Percentiles rank a stretch among this genome's conserved stretches.
Conservation (phyloP, 92 coral and sea anemone species). For the Actinostola sp. region DNA sequence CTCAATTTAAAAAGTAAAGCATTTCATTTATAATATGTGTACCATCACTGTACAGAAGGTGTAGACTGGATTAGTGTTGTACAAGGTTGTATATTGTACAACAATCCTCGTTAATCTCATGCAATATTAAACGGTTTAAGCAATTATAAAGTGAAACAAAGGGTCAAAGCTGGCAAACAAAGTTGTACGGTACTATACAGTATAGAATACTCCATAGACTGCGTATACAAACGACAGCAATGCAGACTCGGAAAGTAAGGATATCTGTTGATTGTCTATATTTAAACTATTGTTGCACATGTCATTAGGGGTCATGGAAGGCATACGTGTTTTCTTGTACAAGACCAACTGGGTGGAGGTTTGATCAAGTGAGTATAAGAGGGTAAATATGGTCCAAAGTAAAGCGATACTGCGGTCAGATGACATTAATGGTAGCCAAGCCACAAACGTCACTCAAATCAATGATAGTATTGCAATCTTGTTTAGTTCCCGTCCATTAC, state of each 20-base stretch:
- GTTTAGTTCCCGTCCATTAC: constrained; percentile 22
- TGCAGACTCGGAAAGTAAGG: too few species aligned
- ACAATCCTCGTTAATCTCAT: background rate
- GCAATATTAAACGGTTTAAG: background rate
- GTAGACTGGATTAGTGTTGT: background rate
- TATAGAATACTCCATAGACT: background rate
- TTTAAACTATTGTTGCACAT: too few species aligned
- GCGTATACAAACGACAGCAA: too few species aligned
- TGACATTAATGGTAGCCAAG: constrained; percentile 15
- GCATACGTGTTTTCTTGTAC: too few species aligned
- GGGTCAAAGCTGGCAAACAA: background rate
- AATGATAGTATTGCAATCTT: constrained; percentile 5
- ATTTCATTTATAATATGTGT: background rate
- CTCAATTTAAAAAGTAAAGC: background rate
- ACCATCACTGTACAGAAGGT: background rate
- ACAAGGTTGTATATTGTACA: constrained; percentile 4
- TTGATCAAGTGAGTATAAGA: background rate
- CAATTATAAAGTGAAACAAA: background rate
- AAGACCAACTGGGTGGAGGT: too few species aligned
- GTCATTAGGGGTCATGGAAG: too few species aligned
- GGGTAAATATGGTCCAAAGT: constrained; percentile 6
- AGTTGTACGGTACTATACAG: background rate
- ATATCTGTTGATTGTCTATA: too few species aligned
- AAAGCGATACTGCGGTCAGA: constrained; percentile 20
- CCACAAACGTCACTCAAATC: constrained; percentile 20